Evolutionary conservation across 2,797 vertebrate species (phyloP).

Genomic region (Mus minutoides): DNA sequence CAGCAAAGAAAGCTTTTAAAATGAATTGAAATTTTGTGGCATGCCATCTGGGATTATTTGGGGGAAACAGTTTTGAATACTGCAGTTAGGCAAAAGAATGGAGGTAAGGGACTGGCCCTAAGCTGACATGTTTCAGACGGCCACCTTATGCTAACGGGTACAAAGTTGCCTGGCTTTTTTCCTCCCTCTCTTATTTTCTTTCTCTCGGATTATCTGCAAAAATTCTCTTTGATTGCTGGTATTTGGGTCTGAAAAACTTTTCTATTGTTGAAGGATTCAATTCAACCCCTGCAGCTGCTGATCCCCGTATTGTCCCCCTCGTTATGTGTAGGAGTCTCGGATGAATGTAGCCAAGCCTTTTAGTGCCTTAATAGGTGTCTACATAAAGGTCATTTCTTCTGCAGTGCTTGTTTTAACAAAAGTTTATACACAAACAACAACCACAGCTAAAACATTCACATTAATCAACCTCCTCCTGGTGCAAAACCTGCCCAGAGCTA

Average conservation of each 20-base stretch:
- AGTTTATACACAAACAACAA: constrained; percentile 90
- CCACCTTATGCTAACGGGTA: constrained; percentile 88
- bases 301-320: constrained; percentile 89
- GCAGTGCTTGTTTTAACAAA: constrained; percentile 91
- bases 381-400: constrained; percentile 92
- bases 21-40: constrained; percentile 92
- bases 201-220: constrained; percentile 88
- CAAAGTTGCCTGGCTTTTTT: constrained; percentile 87
- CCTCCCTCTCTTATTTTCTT: constrained; percentile 87
- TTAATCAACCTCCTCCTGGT: constrained; percentile 84
- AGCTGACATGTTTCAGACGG: constrained; percentile 90
- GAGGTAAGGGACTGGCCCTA: constrained; percentile 84
- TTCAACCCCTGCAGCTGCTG: constrained; percentile 92
- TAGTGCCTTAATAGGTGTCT: constrained; percentile 92
- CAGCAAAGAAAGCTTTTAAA: constrained; percentile 91
- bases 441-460: constrained; percentile 87
- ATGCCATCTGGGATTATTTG: constrained; percentile 91
- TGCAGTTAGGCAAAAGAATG: constrained; percentile 87
- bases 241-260: constrained; percentile 89
- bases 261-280: constrained; percentile 93
- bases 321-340: constrained; percentile 92
- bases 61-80: constrained; percentile 89
- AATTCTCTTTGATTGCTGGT: constrained; percentile 89
- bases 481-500: constrained; percentile 65
- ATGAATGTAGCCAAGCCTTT: constrained; percentile 91